phyloP scores from a whole-genome alignment of 2,797 vertebrate species.

The Megaceryle alcyon region DNA sequence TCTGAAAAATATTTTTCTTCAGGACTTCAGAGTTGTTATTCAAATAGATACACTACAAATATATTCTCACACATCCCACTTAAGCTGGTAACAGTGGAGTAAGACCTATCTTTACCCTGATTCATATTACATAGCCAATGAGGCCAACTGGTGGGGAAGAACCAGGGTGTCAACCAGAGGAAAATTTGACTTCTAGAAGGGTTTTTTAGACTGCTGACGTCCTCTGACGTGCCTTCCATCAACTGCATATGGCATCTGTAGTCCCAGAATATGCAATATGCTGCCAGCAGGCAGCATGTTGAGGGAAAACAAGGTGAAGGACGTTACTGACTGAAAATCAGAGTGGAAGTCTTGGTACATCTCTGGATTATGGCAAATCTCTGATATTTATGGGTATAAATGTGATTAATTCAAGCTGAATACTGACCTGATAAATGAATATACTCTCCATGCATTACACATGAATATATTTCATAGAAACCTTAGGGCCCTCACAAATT shows the following conservation, averaged over 20 bases:
- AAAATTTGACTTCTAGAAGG: not conserved
- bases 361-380: not conserved
- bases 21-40: not conserved
- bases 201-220: not conserved
- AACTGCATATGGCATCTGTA: not conserved
- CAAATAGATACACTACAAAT: not conserved
- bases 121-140: not conserved
- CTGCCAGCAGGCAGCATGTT: not conserved
- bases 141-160: not conserved
- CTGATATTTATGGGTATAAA: not conserved
- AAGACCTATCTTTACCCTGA: not conserved
- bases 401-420: not conserved
- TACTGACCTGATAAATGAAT: not conserved
- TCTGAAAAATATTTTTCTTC: not conserved
- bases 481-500: not conserved
- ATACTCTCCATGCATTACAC: not conserved
- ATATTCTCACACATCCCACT: not conserved
- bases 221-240: rapidly evolving
- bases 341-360: not conserved
- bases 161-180: not conserved
- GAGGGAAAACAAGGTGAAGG: not conserved
- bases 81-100: not conserved
- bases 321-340: not conserved
- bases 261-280: rapidly evolving
- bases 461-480: not conserved